Conservation (phyloP, 2,113 vertebrate genomes). For the Oriolus oriolus region DNA sequence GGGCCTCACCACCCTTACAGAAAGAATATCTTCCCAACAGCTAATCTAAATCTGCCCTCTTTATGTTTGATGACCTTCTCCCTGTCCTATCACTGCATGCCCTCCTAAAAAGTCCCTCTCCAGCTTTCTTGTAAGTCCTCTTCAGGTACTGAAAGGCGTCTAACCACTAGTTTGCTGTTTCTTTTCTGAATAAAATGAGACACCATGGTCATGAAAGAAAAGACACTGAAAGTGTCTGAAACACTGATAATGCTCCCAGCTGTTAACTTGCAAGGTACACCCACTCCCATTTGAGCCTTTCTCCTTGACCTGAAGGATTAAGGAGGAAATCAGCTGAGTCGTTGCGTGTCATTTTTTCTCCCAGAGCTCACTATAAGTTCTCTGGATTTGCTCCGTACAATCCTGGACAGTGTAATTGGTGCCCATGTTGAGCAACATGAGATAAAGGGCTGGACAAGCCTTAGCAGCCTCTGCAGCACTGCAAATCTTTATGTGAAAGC, state of each 20-base stretch:
- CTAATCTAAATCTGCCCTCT: not conserved
- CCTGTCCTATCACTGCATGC: too few species aligned
- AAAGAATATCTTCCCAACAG: not conserved
- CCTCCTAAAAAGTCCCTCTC: not conserved
- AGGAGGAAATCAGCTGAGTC: not conserved
- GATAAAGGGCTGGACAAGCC: not conserved
- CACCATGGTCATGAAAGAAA: not conserved
- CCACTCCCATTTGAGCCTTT: not conserved
- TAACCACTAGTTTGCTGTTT: not conserved
- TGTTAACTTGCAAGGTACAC: not conserved
- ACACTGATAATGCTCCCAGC: not conserved
- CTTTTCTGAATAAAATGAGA: not conserved
- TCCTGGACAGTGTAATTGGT: not conserved
- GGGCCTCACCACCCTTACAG: not conserved
- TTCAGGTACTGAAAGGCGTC: not conserved
- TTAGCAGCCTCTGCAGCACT: fast-evolving
- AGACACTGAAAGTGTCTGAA: not conserved
- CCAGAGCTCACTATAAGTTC: not conserved
- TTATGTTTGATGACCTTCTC: not conserved
- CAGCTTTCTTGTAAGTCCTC: not conserved
- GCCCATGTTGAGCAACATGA: not conserved
- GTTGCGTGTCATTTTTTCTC: fast-evolving
- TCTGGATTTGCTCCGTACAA: not conserved
- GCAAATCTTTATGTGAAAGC: not conserved
- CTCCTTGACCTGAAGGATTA: not conserved